Percentiles rank a stretch among this genome's conserved stretches.
These are phyloP conservation scores for Xiphophorus hellerii DNA, from an alignment of 2,113 vertebrate species.

Conservation along the genomic window DNA sequence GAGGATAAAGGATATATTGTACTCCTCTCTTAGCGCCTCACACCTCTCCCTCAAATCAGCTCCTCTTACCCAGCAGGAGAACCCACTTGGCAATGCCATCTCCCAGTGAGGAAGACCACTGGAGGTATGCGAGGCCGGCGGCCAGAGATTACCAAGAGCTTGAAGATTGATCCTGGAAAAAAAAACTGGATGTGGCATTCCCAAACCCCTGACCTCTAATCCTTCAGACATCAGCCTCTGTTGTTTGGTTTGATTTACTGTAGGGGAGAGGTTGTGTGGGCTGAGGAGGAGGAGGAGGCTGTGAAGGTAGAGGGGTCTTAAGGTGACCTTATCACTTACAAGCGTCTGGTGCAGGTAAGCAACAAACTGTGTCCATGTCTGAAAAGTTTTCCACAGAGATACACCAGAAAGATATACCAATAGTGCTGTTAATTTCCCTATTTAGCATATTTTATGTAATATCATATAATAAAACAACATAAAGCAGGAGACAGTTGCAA, in stretches of 20 bases:
- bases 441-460: no score
- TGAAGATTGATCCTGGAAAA: slow-evolving; percentile 67
- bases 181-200: slow-evolving; percentile 59
- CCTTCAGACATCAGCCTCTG: slow-evolving; percentile 58
- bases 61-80: slow-evolving; percentile 20
- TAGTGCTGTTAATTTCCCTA: neutral
- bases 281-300: slow-evolving; percentile 43
- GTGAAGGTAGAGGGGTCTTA: slow-evolving; percentile 30
- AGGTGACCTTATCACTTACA: slow-evolving; percentile 57
- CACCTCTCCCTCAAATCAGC: slow-evolving; percentile 32
- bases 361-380: slow-evolving; percentile 2
- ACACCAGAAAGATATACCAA: neutral
- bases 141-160: slow-evolving; percentile 59
- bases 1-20: slow-evolving; percentile 31
- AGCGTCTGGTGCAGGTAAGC: slow-evolving; percentile 40
- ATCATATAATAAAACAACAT: no score
- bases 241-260: slow-evolving; percentile 68
- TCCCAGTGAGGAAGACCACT: slow-evolving; percentile 44
- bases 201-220: slow-evolving; percentile 64
- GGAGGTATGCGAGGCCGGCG: slow-evolving; percentile 46
- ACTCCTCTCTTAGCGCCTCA: neutral
- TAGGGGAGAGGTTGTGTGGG: slow-evolving; percentile 28
- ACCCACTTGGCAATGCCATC: slow-evolving; percentile 51
- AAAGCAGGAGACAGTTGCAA: no score
- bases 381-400: slow-evolving; percentile 18